Evolutionary conservation across 2,888 invertebrate species (phyloP).

Genomic region (Philaethria dido): DNA sequence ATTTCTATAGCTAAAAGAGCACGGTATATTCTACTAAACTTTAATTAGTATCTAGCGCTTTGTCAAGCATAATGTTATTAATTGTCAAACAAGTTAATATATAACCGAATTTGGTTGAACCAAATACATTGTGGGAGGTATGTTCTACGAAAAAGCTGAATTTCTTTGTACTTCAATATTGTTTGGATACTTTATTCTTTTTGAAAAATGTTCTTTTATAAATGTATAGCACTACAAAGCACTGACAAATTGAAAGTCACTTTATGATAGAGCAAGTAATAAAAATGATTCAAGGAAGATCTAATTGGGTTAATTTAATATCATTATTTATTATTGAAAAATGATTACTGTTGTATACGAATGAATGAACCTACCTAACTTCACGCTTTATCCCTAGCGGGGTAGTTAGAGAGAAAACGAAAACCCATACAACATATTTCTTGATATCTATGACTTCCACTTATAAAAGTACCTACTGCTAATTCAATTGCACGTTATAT

Average conservation of each 20-base stretch:
- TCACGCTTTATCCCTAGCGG: too few species aligned
- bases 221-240: not conserved
- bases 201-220: not conserved
- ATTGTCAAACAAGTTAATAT: too few species aligned
- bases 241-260: slow-evolving; percentile 10
- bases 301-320: too few species aligned
- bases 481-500: slow-evolving; percentile 8
- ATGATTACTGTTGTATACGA: too few species aligned
- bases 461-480: not conserved
- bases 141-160: not conserved
- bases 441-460: slow-evolving; percentile 5
- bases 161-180: slow-evolving; percentile 2
- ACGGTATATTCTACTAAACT: not conserved
- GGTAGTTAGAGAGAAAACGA: too few species aligned
- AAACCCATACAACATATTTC: not conserved
- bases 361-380: too few species aligned
- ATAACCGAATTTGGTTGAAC: too few species aligned
- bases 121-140: not conserved
- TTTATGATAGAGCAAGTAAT: not conserved
- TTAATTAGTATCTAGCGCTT: too few species aligned
- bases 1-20: too few species aligned
- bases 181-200: not conserved
- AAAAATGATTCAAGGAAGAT: too few species aligned
- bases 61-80: not conserved
- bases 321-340: too few species aligned